Evolutionary conservation across 1,140 invertebrate genomes (phyloP).

Genomic region (Pogonomyrmex barbatus): DNA sequence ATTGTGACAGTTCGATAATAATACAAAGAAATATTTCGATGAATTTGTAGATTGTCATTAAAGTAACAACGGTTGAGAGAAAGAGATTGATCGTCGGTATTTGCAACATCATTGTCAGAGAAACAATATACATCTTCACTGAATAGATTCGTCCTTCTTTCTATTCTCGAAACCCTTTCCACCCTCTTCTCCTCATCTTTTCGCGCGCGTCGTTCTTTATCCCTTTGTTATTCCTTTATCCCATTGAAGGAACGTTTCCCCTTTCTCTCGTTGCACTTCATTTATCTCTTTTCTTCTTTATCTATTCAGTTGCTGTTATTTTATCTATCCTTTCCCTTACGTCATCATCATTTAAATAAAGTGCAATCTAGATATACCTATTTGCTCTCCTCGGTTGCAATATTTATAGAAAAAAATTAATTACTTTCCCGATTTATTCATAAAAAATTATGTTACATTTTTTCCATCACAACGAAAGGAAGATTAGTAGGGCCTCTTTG

Average conservation of each 20-base stretch:
- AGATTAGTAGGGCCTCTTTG: not conserved
- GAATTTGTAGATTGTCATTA: conserved; percentile 22
- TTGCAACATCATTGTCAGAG: conserved; percentile 12
- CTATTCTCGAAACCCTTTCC: conserved; percentile 39
- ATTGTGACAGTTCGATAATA: not conserved
- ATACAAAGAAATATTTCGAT: conserved; percentile 23
- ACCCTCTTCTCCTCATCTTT: not conserved
- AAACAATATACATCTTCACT: conserved; percentile 37
- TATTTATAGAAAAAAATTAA: conserved; percentile 18
- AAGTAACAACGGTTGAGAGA: conserved; percentile 5
- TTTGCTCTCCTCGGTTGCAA: not conserved
- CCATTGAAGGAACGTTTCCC: conserved; percentile 23
- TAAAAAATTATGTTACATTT: not conserved
- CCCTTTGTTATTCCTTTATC: conserved; percentile 44
- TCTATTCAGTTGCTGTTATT: conserved; percentile 41
- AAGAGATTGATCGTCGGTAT: conserved; percentile 16
- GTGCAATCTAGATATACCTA: not conserved
- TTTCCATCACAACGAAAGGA: not conserved
- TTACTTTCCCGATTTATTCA: not conserved
- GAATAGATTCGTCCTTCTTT: conserved; percentile 37
- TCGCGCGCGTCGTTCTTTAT: conserved; percentile 56
- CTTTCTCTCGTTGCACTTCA: conserved; percentile 16
- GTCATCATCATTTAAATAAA: conserved; percentile 23
- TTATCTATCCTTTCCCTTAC: not conserved
- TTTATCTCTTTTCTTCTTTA: conserved; percentile 25